Base-by-base conservation (phyloP, 2,113 vertebrate species). In the Pyxicephalus adspersus region DNA sequence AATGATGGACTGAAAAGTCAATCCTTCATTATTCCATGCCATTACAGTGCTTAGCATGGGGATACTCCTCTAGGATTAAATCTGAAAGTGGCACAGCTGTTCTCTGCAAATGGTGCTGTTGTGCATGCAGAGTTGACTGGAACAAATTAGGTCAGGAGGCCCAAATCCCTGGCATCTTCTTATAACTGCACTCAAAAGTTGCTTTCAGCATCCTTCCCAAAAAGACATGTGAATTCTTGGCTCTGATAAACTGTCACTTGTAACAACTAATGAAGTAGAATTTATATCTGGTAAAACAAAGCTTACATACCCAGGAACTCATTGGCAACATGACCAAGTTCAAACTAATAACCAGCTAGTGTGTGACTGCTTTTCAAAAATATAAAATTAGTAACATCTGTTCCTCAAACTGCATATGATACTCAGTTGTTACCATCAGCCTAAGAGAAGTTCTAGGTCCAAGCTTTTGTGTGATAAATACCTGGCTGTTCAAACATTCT, bases 391-490 rank as follows among this genome's bases (percentile, higher is more conserved):
- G 87, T 85, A 90, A 90, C 91, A 93, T 92, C 90, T 93, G 92
- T 86, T 92, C 89, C 89, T 90, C 89, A 90, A 91, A 91, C 87
- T 90, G 86, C 90, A 90, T 88, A 92, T 92, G 91, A 93, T 91
- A 22, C 18, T 57, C 55, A 19, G 19, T 31, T 52, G 31, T 28
- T 55, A 29, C 19, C 25, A 54, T 26, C 19, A 22, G 17, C 52
- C 19, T 26, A 31, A 7, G 52, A 57, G 70, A 22, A 13, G 28
- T 20, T 45, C 8, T 13, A 13, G 15, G 2, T 6, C 9, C 38
- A 45, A 15, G 8, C 38, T 45, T 45, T 13, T 45, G 38, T 5
- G 38, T 5, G 1, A 8, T 4, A 4, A 6, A 34, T 34, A 34
- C 31, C 3, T 34, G 8, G 1, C 38, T 38, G 8, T 38, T 38